Percentiles rank a stretch among this genome's conserved stretches.
These are phyloP conservation scores for Drosophila melanogaster DNA, from an alignment of 1,140 invertebrate genomes.

Conservation along the genomic window Release_6_plus_ISO1_MT NT_033779.5:7064501-7065000, in stretches of 20 bases:
- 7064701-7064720: slow-evolving; percentile 13
- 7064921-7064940: slow-evolving; percentile 37
- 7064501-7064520: slow-evolving; percentile 12
- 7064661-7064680: slow-evolving; percentile 8
- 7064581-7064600: neutral
- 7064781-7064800: slow-evolving; percentile 31
- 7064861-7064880: slow-evolving; percentile 22
- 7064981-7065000: neutral
- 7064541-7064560: slow-evolving; percentile 2
- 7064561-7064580: neutral
- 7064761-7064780: slow-evolving; percentile 20
- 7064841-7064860: slow-evolving; percentile 43
- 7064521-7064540: neutral
- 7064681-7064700: slow-evolving; percentile 22
- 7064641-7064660: slow-evolving; percentile 18
- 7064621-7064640: slow-evolving; percentile 15
- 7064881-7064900: slow-evolving; percentile 47
- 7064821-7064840: slow-evolving; percentile 27
- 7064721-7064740: neutral
- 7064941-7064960: slow-evolving; percentile 18
- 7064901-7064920: slow-evolving; percentile 33
- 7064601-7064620: slow-evolving; percentile 1
- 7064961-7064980: slow-evolving; percentile 41
- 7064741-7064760: slow-evolving; percentile 17
- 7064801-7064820: slow-evolving; percentile 44